Evolutionary conservation across 2,888 invertebrate genomes (phyloP).

Genomic region (Thereva unica): DNA sequence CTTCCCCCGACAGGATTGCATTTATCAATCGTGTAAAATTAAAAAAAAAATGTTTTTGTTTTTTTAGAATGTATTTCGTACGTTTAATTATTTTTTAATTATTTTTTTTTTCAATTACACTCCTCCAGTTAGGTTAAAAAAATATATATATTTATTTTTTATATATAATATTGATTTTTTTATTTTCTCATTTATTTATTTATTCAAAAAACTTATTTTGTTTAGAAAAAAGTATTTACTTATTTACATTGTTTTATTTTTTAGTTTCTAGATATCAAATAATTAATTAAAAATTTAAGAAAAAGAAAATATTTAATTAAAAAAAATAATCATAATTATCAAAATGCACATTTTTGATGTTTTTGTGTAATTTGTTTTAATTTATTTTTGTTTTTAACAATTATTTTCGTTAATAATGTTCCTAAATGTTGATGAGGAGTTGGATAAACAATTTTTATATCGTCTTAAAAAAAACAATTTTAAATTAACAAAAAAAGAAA

Average conservation of each 20-base stretch:
- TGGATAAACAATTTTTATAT: background rate
- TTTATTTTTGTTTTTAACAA: conserved; percentile 4
- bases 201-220: too few relatives aligned
- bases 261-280: too few relatives aligned
- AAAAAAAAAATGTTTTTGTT: conserved; percentile 14
- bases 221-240: too few relatives aligned
- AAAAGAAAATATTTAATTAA: conserved; percentile 19
- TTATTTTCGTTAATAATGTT: conserved; percentile 12
- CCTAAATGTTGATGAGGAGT: conserved; percentile 4
- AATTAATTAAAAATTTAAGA: conserved; percentile 8
- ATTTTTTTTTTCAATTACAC: too few relatives aligned
- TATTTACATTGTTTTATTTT: too few relatives aligned
- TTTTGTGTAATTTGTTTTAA: conserved; percentile 6
- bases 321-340: conserved; percentile 18
- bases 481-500: too few relatives aligned
- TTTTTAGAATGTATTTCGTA: conserved; percentile 3
- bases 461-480: too few relatives aligned
- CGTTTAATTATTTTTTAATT: too few relatives aligned
- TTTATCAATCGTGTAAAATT: conserved; percentile 40
- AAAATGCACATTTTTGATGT: conserved; percentile 23
- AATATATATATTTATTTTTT: too few relatives aligned
- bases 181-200: too few relatives aligned
- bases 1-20: conserved; percentile 49
- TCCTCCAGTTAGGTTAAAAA: too few relatives aligned
- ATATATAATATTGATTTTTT: too few relatives aligned